Evolutionary conservation across 2,888 invertebrate genomes (phyloP).

Genomic region (Punctoribates punctum): DNA sequence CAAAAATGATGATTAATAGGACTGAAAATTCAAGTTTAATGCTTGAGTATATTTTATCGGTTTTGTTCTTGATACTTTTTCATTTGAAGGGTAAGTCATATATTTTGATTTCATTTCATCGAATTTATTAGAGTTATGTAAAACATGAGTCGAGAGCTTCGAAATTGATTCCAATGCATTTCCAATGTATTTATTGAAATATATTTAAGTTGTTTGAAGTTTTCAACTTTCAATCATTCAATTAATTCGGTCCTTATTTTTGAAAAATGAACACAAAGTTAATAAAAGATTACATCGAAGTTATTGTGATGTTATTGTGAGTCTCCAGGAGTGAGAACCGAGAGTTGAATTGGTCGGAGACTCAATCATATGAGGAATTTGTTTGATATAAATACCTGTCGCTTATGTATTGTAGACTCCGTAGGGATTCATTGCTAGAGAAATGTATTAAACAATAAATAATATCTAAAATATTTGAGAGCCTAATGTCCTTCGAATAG

Average conservation of each 20-base stretch:
- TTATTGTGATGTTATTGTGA: not conserved
- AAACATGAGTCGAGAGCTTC: too few species aligned
- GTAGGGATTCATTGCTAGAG: not conserved
- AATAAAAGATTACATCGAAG: not conserved
- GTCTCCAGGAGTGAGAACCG: not conserved
- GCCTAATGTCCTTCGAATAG: not conserved
- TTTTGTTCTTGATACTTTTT: too few species aligned
- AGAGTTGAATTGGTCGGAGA: not conserved
- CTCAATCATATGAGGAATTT: conserved; percentile 10
- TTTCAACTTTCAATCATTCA: too few species aligned
- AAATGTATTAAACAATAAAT: not conserved
- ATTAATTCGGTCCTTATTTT: too few species aligned
- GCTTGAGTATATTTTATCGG: not conserved
- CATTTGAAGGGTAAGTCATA: too few species aligned
- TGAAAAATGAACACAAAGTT: not conserved
- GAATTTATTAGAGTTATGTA: too few species aligned
- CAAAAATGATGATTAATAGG: not conserved
- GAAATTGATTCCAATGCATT: too few species aligned
- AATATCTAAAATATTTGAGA: not conserved
- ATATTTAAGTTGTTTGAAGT: too few species aligned
- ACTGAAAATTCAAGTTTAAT: not conserved
- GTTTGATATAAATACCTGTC: conserved; percentile 17
- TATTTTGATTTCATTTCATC: too few species aligned
- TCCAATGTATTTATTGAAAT: too few species aligned
- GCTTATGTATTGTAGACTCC: conserved; percentile 5